A percentile compares a stretch with the other conserved stretches of the same genome.
Evolutionary conservation across 2,888 invertebrate species (phyloP).

Genomic region (Bugula neritina): DNA sequence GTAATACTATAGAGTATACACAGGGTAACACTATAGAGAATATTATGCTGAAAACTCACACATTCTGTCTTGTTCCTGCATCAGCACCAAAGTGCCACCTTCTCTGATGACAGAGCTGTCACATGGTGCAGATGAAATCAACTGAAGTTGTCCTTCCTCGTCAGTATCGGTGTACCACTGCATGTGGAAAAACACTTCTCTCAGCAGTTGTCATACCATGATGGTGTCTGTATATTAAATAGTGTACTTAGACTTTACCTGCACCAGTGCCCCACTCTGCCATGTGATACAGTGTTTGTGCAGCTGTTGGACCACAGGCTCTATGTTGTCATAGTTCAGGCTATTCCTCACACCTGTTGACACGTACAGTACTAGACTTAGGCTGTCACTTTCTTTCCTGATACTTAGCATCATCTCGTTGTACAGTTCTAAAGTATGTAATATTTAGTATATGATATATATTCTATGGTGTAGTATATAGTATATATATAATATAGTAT

Average conservation of each 20-base stretch:
- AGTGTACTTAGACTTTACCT: too few relatives aligned
- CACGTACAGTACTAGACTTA: background rate
- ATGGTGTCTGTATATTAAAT: too few relatives aligned
- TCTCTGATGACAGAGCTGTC: background rate
- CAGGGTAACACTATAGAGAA: too few relatives aligned
- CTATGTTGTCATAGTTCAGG: background rate
- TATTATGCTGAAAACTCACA: too few relatives aligned
- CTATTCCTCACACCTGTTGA: background rate
- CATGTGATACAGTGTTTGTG: background rate
- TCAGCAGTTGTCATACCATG: too few relatives aligned
- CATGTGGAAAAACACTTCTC: too few relatives aligned
- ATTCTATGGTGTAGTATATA: background rate
- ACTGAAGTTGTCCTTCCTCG: background rate
- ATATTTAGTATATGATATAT: background rate
- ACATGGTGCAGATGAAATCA: background rate
- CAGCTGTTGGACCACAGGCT: background rate
- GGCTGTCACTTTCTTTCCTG: background rate
- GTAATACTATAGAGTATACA: too few relatives aligned
- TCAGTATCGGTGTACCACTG: background rate
- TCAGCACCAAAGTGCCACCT: background rate
- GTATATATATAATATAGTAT: too few relatives aligned
- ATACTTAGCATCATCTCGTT: background rate
- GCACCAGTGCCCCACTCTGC: background rate
- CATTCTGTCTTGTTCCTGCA: background rate
- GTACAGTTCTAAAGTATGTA: background rate